Evolutionary conservation across 2,888 invertebrate genomes (phyloP).

Genomic region (Crocallis elinguaria): DNA sequence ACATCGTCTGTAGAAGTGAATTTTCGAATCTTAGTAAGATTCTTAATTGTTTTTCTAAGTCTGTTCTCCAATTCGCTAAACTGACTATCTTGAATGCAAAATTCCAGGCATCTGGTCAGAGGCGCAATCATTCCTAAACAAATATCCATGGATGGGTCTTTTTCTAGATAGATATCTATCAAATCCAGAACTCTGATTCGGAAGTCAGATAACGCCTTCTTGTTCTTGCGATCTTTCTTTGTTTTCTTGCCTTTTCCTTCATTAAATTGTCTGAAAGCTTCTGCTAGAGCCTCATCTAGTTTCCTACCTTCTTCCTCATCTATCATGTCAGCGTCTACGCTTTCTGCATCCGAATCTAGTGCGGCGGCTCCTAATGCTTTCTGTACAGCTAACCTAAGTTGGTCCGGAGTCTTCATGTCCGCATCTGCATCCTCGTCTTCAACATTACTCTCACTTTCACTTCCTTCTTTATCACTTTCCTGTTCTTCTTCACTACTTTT

Average conservation of each 20-base stretch:
- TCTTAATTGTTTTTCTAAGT: constrained; percentile 86
- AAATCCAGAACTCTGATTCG: constrained; percentile 90
- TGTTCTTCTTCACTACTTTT: constrained; percentile 52
- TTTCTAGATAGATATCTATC: constrained; percentile 89
- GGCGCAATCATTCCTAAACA: constrained; percentile 89
- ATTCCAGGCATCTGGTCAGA: constrained; percentile 87
- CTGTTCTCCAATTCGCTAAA: constrained; percentile 87
- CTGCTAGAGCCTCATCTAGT: constrained; percentile 89
- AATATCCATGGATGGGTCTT: constrained; percentile 87
- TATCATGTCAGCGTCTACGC: constrained; percentile 90
- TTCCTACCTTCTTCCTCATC: constrained; percentile 90
- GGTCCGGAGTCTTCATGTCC: constrained; percentile 88
- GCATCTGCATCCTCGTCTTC: constrained; percentile 81
- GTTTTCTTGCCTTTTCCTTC: constrained; percentile 80
- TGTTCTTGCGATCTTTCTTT: constrained; percentile 85
- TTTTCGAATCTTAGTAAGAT: constrained; percentile 85
- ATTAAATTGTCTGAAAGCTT: constrained; percentile 88
- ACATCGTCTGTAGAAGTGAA: constrained; percentile 85
- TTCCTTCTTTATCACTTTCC: constrained; percentile 60
- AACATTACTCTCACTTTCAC: constrained; percentile 59
- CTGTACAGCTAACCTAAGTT: constrained; percentile 88
- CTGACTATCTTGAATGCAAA: constrained; percentile 88
- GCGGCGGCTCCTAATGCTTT: constrained; percentile 87
- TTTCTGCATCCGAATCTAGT: constrained; percentile 86
- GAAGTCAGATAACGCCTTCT: constrained; percentile 89